Percentiles rank a stretch among this genome's conserved stretches.
Conservation (phyloP, 2,113 vertebrate genomes). For the Eclectus roratus region DNA sequence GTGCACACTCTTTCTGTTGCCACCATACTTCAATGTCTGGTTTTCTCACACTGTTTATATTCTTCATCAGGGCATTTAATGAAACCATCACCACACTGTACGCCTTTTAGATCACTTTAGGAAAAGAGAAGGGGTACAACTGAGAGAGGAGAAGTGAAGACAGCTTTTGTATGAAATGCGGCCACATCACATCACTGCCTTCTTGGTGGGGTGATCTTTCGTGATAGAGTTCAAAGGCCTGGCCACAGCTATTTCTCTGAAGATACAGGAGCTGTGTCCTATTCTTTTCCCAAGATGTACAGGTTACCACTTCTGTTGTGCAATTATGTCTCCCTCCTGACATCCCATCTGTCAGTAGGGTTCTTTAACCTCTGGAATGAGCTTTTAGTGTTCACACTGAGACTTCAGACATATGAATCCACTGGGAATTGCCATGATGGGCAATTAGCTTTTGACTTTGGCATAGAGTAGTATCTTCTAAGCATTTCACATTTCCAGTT, state of each 20-base stretch:
- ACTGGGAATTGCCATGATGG: not conserved
- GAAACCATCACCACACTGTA: not conserved
- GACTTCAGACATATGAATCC: not conserved
- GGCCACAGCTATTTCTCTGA: not conserved
- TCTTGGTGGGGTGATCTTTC: not conserved
- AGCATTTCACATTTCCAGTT: not conserved
- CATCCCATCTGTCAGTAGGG: not conserved
- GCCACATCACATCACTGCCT: not conserved
- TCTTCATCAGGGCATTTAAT: not conserved
- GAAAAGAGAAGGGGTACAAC: not conserved
- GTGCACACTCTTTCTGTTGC: not conserved
- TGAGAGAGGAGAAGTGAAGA: not conserved
- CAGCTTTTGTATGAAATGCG: not conserved
- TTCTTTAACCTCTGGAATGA: slow-evolving; percentile 10
- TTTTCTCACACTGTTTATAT: not conserved
- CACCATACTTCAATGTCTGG: not conserved
- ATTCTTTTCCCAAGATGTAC: not conserved
- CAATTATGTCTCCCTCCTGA: slow-evolving; percentile 19
- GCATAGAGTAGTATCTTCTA: not conserved
- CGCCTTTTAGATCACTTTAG: not conserved
- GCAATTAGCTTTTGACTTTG: not conserved
- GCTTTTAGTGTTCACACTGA: not conserved
- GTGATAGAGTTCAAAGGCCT: slow-evolving; percentile 12
- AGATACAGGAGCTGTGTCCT: not conserved
- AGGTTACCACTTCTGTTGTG: not conserved